phyloP scores from a whole-genome alignment of 2,113 vertebrate species.

The Marcusenius ussheri region DNA sequence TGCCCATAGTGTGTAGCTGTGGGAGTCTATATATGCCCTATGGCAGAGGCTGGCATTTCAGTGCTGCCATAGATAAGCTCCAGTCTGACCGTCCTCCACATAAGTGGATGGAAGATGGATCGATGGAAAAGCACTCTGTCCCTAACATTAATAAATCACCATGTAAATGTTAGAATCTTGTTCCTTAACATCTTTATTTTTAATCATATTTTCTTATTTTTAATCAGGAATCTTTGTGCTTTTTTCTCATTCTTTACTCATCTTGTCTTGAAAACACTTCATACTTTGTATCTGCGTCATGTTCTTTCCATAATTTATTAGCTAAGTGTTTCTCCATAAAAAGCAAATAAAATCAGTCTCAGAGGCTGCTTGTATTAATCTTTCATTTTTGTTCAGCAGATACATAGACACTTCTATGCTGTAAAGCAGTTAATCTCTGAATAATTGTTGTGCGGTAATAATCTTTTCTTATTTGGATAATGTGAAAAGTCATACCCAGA shows the following conservation, averaged over 20 bases:
- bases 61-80: neutral
- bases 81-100: neutral
- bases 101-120: neutral
- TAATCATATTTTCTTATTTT: neutral
- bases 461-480: neutral
- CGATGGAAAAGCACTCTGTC: neutral
- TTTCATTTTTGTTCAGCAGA: neutral
- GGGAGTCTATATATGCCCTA: neutral
- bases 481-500: neutral
- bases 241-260: neutral
- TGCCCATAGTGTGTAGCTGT: neutral
- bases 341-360: neutral
- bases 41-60: neutral
- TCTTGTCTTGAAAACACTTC: neutral
- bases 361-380: neutral
- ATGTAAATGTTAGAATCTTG: neutral
- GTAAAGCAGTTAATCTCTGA: neutral
- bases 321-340: neutral
- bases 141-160: neutral
- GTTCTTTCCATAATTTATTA: neutral
- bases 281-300: neutral
- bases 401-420: neutral
- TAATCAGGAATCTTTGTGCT: neutral
- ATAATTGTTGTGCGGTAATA: neutral
- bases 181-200: neutral